Base-by-base conservation (phyloP, 1,140 invertebrate genomes). In the Bombus cullumanus region DNA sequence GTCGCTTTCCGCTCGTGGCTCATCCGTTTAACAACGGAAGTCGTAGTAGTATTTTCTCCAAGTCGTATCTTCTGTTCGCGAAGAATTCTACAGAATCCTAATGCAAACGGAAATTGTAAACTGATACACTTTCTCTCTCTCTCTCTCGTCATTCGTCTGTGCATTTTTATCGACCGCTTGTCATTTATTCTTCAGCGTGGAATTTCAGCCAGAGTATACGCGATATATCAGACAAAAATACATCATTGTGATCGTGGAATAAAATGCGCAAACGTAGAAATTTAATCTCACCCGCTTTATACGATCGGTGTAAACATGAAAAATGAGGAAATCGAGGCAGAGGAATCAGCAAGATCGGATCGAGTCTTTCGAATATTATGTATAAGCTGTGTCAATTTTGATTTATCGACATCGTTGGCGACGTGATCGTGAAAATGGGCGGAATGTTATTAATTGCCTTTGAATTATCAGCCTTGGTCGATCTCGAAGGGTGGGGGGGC, bases 181-280 rank as follows among this genome's bases (percentile, higher is more conserved):
- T 57, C 53, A 81, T 81, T 71, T 71, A 71, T 81, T 71, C 47
- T 41, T n/a, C 15, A 18, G 66, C 5, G 53, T 53, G 31, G 64
- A 64, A 80, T 69, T 69, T 80, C 34, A 68, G 6, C 34, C 37
- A 12, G 31, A n/a, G 28, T 64, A 25, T 31, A 34, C 25, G 25
- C 64, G 64, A 31, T 31, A 22, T n/a, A 22, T 34, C 25, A 6
- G 4, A 2, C 69, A 31, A 71, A 57, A 71, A 53, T 53, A 53
- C 39, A 72, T 81, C 47, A 57, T 28, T 34, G 47, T 10, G 18
- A 80, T 69, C 47, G 64, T 12, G 37, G 47, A 22, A 53, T 12
- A 28, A 2, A 28, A 57, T 15, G 25, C 13, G 39, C 12, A 15
- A 82, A 66, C 31, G 59, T n/a, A 62, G 57, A 59, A 62, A 62